A percentile compares a stretch with the other conserved stretches of the same genome.
These are phyloP conservation scores for Babyrousa celebensis DNA, from an alignment of 2,797 vertebrate species.

Conservation along the genomic window DNA sequence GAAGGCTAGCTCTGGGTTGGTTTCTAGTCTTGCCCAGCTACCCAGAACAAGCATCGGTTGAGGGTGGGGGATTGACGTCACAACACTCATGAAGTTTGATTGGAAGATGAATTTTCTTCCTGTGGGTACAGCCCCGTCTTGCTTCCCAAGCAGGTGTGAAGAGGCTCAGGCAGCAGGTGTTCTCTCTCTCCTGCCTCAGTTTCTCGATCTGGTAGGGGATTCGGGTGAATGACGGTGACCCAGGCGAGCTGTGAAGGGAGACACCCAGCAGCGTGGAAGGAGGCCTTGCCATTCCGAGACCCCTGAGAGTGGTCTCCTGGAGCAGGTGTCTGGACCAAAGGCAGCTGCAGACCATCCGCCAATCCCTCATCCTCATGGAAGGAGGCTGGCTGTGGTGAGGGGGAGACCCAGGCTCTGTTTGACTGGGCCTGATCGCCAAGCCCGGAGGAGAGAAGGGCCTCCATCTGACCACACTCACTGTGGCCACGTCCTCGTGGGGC, in stretches of 20 bases:
- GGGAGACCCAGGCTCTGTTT: neutral
- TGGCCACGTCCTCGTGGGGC: conserved; percentile 10
- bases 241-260: neutral
- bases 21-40: conserved; percentile 62
- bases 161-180: neutral
- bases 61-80: conserved; percentile 53
- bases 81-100: conserved; percentile 55
- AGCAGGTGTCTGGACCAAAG: neutral
- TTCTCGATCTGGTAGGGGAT: neutral
- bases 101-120: conserved; percentile 57
- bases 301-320: neutral
- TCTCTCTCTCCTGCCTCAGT: neutral
- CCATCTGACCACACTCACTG: neutral
- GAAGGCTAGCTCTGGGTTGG: conserved; percentile 67
- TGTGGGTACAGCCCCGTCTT: neutral
- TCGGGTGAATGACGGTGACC: neutral
- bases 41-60: conserved; percentile 59
- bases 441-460: neutral
- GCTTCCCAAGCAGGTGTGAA: neutral
- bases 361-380: neutral
- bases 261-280: neutral
- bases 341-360: neutral
- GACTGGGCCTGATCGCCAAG: neutral
- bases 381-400: neutral
- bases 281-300: rapidly evolving